These are phyloP conservation scores for Mobula birostris DNA, from an alignment of 2,113 vertebrate genomes.

Conservation along the genomic window DNA sequence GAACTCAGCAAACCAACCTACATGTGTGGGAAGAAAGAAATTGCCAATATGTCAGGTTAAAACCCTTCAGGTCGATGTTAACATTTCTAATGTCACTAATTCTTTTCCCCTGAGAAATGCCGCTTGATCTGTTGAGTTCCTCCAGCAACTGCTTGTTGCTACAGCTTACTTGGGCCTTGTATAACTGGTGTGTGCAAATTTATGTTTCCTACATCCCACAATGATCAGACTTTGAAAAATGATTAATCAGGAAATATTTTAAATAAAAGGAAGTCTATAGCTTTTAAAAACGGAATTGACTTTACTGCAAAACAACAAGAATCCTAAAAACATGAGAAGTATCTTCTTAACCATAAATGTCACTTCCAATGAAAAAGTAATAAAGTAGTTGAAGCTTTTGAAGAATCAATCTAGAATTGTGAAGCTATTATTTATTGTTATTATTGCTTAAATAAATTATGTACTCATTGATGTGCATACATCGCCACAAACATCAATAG, in stretches of 20 bases:
- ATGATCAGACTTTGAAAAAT: no score
- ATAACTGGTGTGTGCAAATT: neutral
- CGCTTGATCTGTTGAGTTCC: no score
- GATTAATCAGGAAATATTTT: no score
- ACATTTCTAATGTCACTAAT: no score
- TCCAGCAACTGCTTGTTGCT: no score
- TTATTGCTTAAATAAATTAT: neutral
- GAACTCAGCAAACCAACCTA: no score
- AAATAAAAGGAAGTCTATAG: no score
- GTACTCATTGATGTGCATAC: neutral
- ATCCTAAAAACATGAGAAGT: neutral
- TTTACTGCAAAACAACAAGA: neutral
- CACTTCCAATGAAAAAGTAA: slow-evolving; percentile 7
- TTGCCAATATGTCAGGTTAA: no score
- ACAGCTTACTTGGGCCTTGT: neutral
- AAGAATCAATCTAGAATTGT: neutral
- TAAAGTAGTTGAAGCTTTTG: neutral
- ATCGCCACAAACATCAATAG: neutral
- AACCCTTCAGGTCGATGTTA: no score
- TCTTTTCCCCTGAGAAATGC: no score
- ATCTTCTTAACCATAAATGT: neutral
- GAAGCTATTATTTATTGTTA: slow-evolving; percentile 15
- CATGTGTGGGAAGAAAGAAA: no score
- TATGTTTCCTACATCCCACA: neutral
- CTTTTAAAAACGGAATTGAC: neutral